phyloP scores from a whole-genome alignment of 2,888 invertebrate genomes.

The Anodontia alba region DNA sequence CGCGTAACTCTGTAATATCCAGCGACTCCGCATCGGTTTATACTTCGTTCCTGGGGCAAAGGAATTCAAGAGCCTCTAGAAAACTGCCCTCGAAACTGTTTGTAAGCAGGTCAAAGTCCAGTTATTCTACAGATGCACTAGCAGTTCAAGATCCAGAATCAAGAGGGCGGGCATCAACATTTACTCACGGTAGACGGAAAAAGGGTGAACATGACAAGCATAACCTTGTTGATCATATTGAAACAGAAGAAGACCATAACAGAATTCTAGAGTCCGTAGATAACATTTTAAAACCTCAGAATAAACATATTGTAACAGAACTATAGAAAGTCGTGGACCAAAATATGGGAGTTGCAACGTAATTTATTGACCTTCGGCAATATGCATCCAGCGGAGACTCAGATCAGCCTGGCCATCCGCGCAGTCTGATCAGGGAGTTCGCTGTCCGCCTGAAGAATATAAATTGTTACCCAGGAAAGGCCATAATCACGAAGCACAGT shows the following conservation, averaged over 20 bases:
- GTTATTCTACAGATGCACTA: not conserved
- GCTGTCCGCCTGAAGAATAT: no score
- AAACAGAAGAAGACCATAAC: not conserved
- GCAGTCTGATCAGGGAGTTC: no score
- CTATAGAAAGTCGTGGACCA: no score
- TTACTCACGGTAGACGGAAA: not conserved
- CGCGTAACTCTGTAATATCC: not conserved
- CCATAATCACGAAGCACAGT: no score
- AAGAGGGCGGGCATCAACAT: not conserved
- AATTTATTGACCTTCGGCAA: no score
- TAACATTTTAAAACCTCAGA: constrained; percentile 6
- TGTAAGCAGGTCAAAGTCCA: not conserved
- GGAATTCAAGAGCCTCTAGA: not conserved
- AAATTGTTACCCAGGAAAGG: no score
- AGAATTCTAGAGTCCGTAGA: not conserved
- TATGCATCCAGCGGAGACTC: no score
- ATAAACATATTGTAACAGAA: constrained; percentile 8
- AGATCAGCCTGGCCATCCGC: no score
- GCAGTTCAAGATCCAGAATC: not conserved
- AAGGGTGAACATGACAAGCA: not conserved
- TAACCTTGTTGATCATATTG: constrained; percentile 8
- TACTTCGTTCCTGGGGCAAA: not conserved
- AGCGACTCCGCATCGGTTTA: not conserved
- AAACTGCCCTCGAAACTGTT: not conserved
- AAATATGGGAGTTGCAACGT: no score